Conservation (phyloP, 1,140 invertebrate species). For the Hormaphis cornu region DNA sequence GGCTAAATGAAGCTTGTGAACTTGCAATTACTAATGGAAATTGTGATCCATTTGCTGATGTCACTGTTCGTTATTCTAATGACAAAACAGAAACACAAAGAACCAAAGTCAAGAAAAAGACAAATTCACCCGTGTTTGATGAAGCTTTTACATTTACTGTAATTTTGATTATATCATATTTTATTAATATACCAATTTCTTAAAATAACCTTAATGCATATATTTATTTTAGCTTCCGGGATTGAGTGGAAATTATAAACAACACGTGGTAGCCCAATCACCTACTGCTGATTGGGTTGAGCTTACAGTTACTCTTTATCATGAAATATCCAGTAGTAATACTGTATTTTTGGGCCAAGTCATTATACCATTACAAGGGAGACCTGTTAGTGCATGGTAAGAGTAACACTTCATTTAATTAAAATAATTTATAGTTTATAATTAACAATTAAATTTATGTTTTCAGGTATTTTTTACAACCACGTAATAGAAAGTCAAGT, state of each 20-base stretch:
- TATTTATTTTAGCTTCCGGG: constrained; percentile 13
- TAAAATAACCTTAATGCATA: not conserved
- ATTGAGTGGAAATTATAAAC: constrained; percentile 17
- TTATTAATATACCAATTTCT: not conserved
- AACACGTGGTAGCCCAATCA: not conserved
- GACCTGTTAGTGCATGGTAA: constrained; percentile 53
- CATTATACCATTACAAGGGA: constrained; percentile 59
- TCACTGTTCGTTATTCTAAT: constrained; percentile 69
- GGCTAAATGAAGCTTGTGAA: constrained; percentile 74
- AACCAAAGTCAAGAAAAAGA: constrained; percentile 82
- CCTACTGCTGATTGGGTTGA: constrained; percentile 52
- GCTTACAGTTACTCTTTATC: constrained; percentile 71
- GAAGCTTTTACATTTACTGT: constrained; percentile 81
- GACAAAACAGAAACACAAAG: constrained; percentile 69
- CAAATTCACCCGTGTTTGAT: constrained; percentile 76
- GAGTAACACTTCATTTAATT: constrained; percentile 34
- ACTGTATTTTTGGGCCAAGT: constrained; percentile 75
- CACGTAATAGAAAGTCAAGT: constrained; percentile 60
- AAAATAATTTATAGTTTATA: not conserved
- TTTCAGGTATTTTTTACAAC: constrained; percentile 63
- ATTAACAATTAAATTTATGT: not conserved
- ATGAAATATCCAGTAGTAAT: constrained; percentile 67
- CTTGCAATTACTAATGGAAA: constrained; percentile 78
- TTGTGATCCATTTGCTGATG: constrained; percentile 79
- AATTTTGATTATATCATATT: constrained; percentile 37